Percentiles rank a stretch among this genome's conserved stretches.
These are phyloP conservation scores for Nebria salina DNA, from an alignment of 2,888 invertebrate genomes.

Conservation along the genomic window DNA sequence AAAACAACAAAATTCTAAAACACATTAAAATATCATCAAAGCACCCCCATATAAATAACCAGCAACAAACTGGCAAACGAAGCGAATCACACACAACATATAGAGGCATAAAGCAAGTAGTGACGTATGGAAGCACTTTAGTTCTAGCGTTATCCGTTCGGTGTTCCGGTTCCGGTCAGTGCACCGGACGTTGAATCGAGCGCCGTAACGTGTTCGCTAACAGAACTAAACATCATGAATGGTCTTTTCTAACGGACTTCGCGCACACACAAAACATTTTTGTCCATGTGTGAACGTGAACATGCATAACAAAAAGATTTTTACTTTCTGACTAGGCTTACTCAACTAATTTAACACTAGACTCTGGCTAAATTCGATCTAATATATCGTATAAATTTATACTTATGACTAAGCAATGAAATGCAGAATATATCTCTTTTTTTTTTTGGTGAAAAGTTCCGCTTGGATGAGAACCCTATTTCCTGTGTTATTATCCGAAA, in stretches of 20 bases:
- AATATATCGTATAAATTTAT: too few species aligned
- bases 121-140: constrained; percentile 12
- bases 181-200: constrained; percentile 16
- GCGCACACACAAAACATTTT: neutral
- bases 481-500: neutral
- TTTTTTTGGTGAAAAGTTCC: neutral
- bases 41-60: neutral
- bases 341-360: neutral
- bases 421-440: neutral
- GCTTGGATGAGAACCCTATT: neutral
- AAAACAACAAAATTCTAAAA: neutral
- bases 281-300: constrained; percentile 11
- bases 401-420: too few species aligned
- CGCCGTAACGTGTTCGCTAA: constrained; percentile 15
- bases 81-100: neutral
- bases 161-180: constrained; percentile 30
- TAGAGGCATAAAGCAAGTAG: neutral
- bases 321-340: neutral
- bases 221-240: constrained; percentile 1
- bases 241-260: constrained; percentile 16
- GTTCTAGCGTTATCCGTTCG: constrained; percentile 12
- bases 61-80: neutral
- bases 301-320: neutral
- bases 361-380: neutral
- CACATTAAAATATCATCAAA: neutral